A percentile compares a stretch with the other conserved stretches of the same genome.
phyloP scores from a whole-genome alignment of 2,113 vertebrate species.

The Psephotus haematonotus region DNA sequence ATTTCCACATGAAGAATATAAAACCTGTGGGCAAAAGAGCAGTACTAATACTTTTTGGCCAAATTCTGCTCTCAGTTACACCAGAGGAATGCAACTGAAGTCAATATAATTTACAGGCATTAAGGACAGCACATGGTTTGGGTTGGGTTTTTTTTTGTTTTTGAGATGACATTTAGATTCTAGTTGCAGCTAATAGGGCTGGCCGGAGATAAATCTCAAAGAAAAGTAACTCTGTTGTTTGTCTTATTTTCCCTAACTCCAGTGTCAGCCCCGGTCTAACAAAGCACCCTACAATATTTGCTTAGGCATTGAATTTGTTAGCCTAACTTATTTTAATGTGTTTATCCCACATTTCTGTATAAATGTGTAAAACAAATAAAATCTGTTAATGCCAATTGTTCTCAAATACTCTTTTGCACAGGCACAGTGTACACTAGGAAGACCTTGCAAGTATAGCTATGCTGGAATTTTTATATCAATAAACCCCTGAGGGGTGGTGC shows the following conservation, averaged over 20 bases:
- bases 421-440: background rate
- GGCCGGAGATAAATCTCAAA: background rate
- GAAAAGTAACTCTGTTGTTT: conserved; percentile 16
- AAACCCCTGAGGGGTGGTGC: conserved; percentile 23
- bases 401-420: conserved; percentile 19
- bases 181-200: background rate
- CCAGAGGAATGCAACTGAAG: conserved; percentile 1
- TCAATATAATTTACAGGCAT: background rate
- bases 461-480: conserved; percentile 54
- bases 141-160: background rate
- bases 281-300: conserved; percentile 35
- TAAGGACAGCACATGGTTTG: background rate
- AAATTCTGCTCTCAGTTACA: conserved; percentile 23
- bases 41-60: background rate
- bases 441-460: background rate
- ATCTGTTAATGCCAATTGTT: conserved; percentile 6
- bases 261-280: conserved; percentile 13
- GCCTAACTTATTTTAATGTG: conserved; percentile 36
- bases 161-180: background rate
- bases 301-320: conserved; percentile 32
- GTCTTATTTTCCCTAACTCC: conserved; percentile 19
- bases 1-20: background rate
- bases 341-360: conserved; percentile 34
- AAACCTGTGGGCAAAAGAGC: background rate
- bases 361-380: background rate